Conservation (phyloP, 2,797 vertebrate genomes). For the Chelonia mydas region DNA sequence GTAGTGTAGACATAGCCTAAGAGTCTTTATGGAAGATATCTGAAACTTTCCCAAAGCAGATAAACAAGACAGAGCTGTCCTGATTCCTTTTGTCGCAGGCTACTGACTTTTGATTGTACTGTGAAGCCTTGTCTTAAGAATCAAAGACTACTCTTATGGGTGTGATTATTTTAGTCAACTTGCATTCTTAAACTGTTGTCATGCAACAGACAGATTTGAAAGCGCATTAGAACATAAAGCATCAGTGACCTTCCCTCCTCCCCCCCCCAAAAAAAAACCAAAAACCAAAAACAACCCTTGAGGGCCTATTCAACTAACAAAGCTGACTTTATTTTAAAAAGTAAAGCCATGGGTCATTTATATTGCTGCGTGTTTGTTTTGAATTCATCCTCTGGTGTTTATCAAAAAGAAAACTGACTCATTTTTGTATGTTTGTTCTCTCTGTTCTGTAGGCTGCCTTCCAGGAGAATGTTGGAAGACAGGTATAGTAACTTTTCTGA, state of each 20-base stretch:
- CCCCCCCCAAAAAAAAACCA: not conserved
- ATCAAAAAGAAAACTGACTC: slow-evolving; percentile 77
- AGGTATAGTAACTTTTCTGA: slow-evolving; percentile 86
- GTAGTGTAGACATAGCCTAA: not conserved
- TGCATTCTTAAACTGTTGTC: slow-evolving; percentile 59
- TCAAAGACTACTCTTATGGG: slow-evolving; percentile 37
- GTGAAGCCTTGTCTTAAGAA: not conserved
- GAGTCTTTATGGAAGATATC: not conserved
- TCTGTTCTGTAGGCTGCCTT: slow-evolving; percentile 92
- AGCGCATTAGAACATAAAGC: slow-evolving; percentile 35
- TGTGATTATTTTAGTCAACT: slow-evolving; percentile 52
- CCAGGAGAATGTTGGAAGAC: slow-evolving; percentile 99
- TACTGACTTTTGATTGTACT: not conserved
- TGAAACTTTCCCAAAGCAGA: not conserved
- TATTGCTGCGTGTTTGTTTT: slow-evolving; percentile 71
- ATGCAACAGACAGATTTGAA: slow-evolving; percentile 30
- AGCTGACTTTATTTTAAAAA: slow-evolving; percentile 74
- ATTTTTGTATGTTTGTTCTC: slow-evolving; percentile 81
- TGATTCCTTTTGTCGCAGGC: not conserved
- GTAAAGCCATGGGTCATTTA: slow-evolving; percentile 82
- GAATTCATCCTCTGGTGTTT: slow-evolving; percentile 75
- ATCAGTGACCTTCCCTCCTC: not conserved
- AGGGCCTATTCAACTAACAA: slow-evolving; percentile 68
- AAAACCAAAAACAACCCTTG: slow-evolving; percentile 48
- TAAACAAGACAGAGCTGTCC: not conserved